Evolutionary conservation across 2,113 vertebrate genomes (phyloP).

Genomic region (mouse (Mus musculus)): GRCm39 chr2:98731501-98732000

Average conservation of each 20-base stretch:
- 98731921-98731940: conserved; percentile 54
- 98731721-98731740: neutral
- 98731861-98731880: conserved; percentile 52
- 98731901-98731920: neutral
- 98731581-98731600: neutral
- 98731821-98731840: conserved; percentile 11
- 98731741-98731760: neutral
- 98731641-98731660: neutral
- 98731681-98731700: neutral
- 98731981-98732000: conserved; percentile 82
- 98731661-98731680: neutral
- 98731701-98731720: neutral
- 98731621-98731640: neutral
- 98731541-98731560: neutral
- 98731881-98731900: conserved; percentile 56
- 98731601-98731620: neutral
- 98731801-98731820: conserved; percentile 46
- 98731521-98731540: neutral
- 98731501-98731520: no score
- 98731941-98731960: conserved; percentile 65
- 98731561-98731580: neutral
- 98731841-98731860: conserved; percentile 61
- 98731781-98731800: neutral
- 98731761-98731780: conserved; percentile 10
- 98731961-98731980: conserved; percentile 81